Conservation (phyloP, 2,797 vertebrate genomes). For the Anguilla marmorata region DNA sequence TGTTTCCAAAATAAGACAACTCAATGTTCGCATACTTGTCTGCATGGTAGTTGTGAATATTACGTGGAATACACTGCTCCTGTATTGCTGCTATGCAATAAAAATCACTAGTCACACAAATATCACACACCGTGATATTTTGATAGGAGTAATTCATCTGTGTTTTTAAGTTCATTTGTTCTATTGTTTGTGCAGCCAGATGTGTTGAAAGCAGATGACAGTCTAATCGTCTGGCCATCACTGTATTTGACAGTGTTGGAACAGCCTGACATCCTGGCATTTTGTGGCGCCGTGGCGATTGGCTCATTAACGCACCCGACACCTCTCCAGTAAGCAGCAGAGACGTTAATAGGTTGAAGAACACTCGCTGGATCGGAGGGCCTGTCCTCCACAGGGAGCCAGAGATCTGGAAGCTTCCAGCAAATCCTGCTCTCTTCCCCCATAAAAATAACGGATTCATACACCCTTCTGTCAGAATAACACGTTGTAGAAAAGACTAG, state of each 20-base stretch:
- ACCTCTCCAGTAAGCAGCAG: constrained; percentile 4
- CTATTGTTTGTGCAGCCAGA: not conserved
- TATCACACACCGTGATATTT: too few relatives aligned
- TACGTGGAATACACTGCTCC: not conserved
- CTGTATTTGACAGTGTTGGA: not conserved
- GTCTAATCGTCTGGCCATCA: not conserved
- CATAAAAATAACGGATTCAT: not conserved
- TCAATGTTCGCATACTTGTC: not conserved
- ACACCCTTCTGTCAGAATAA: not conserved
- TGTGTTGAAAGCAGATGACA: not conserved
- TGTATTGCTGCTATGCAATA: not conserved
- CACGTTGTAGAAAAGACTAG: not conserved
- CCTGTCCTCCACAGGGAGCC: too few relatives aligned
- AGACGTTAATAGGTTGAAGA: constrained; percentile 43
- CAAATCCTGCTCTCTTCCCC: not conserved
- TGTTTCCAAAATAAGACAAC: not conserved
- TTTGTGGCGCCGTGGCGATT: not conserved
- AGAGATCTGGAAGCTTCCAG: constrained; percentile 20
- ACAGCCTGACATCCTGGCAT: not conserved
- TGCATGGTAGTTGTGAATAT: not conserved
- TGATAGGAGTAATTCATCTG: not conserved
- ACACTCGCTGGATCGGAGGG: not conserved
- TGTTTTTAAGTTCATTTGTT: not conserved
- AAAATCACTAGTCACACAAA: not conserved
- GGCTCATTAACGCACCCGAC: not conserved